phyloP scores from a whole-genome alignment of 2,888 invertebrate species.

The Julus scandinavius region DNA sequence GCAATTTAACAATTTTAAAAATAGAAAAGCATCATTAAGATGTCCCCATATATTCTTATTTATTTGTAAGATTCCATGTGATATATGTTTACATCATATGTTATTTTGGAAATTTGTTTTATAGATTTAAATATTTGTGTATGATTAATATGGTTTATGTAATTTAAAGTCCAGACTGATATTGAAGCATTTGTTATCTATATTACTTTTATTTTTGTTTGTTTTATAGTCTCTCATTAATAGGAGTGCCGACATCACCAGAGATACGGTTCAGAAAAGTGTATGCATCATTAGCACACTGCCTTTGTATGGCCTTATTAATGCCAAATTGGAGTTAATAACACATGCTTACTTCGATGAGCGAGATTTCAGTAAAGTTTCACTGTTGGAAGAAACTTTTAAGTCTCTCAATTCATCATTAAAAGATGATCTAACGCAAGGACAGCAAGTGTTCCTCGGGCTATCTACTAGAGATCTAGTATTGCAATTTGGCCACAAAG shows the following conservation, averaged over 20 bases:
- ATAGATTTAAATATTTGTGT: too few species aligned
- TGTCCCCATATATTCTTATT: too few species aligned
- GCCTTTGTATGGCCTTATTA: conserved; percentile 93
- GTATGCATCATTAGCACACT: conserved; percentile 92
- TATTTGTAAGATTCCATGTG: too few species aligned
- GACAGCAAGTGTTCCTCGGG: conserved; percentile 76
- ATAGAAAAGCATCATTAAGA: too few species aligned
- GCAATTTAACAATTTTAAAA: too few species aligned
- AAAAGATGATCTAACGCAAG: conserved; percentile 68
- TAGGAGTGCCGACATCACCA: conserved; percentile 92
- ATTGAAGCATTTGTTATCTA: neutral
- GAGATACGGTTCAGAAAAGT: conserved; percentile 97
- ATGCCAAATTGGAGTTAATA: conserved; percentile 92
- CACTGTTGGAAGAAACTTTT: conserved; percentile 89
- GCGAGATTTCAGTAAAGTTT: conserved; percentile 89
- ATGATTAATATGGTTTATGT: too few species aligned
- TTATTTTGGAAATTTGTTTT: too few species aligned
- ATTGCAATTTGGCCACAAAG: conserved; percentile 89
- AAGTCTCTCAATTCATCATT: conserved; percentile 90
- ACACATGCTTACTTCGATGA: conserved; percentile 98
- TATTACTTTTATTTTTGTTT: too few species aligned
- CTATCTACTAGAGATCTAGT: conserved; percentile 84
- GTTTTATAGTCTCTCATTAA: conserved; percentile 82
- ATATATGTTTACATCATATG: too few species aligned
- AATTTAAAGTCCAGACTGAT: neutral